These are phyloP conservation scores for Limnephilus rhombicus DNA, from an alignment of 2,888 invertebrate genomes.

Conservation along the genomic window DNA sequence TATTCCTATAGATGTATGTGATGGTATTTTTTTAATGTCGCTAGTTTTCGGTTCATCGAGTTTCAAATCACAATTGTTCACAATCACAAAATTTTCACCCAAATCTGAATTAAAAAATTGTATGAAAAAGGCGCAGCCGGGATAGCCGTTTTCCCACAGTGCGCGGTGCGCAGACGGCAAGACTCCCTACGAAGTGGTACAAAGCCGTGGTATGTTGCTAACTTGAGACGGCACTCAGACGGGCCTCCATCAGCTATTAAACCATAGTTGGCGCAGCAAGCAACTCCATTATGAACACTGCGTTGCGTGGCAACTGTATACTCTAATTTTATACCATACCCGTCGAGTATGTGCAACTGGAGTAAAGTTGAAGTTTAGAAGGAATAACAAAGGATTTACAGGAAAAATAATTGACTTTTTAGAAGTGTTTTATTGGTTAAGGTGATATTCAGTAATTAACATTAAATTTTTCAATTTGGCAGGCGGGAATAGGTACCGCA, in stretches of 20 bases:
- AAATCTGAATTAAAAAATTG: too few species aligned
- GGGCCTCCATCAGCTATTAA: neutral
- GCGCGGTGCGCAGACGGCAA: too few species aligned
- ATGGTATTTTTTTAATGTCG: too few species aligned
- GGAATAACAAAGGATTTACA: neutral
- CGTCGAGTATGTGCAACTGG: neutral
- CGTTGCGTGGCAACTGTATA: neutral
- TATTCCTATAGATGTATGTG: too few species aligned
- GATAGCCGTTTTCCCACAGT: too few species aligned
- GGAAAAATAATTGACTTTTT: neutral
- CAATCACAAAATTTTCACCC: too few species aligned
- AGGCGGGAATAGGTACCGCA: too few species aligned
- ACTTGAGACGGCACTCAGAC: neutral
- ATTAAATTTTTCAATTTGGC: too few species aligned
- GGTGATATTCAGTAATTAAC: too few species aligned
- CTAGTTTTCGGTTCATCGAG: too few species aligned
- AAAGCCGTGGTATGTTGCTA: neutral
- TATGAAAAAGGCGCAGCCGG: too few species aligned
- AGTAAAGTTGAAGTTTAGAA: neutral
- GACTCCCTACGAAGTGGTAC: neutral
- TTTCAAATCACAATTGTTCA: too few species aligned
- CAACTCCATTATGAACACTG: neutral
- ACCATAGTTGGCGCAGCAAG: neutral
- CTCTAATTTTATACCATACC: neutral
- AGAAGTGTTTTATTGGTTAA: neutral